A percentile compares a stretch with the other conserved stretches of the same genome.
Evolutionary conservation across 30 jellyfish, hydroid and myxozoan species (phyloP).

Genomic region (Aurelia coerulea): DNA sequence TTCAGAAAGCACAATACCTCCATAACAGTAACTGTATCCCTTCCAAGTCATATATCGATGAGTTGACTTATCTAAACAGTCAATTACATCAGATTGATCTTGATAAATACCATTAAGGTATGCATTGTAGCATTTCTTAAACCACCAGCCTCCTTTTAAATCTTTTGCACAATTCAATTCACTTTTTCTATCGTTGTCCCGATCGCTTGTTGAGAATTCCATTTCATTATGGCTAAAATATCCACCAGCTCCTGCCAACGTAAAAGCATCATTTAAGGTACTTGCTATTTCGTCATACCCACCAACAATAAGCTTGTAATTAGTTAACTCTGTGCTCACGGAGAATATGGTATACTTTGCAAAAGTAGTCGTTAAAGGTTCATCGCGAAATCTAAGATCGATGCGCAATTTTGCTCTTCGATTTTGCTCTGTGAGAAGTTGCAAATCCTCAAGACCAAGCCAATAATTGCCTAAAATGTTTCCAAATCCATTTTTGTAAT

Average conservation of each 20-base stretch:
- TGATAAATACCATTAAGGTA: slow-evolving; percentile 13
- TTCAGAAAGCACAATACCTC: too few species aligned
- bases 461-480: too few species aligned
- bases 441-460: too few species aligned
- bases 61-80: too few species aligned
- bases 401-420: too few species aligned
- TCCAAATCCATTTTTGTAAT: too few species aligned
- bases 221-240: background rate
- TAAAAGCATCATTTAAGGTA: too few species aligned
- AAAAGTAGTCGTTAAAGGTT: fast-evolving
- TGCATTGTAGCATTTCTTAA: background rate
- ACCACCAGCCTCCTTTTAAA: slow-evolving; percentile 24
- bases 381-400: too few species aligned
- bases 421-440: fast-evolving
- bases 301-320: too few species aligned
- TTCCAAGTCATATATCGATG: too few species aligned
- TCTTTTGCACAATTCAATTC: background rate
- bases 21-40: too few species aligned
- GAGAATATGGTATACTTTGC: fast-evolving
- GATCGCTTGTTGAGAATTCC: slow-evolving; percentile 6
- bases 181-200: background rate
- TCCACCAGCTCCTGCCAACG: fast-evolving
- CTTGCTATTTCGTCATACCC: too few species aligned
- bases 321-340: fast-evolving
- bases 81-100: background rate